These are phyloP conservation scores for Corythornis madagascariensis DNA, from an alignment of 2,113 vertebrate genomes.

Conservation along the genomic window DNA sequence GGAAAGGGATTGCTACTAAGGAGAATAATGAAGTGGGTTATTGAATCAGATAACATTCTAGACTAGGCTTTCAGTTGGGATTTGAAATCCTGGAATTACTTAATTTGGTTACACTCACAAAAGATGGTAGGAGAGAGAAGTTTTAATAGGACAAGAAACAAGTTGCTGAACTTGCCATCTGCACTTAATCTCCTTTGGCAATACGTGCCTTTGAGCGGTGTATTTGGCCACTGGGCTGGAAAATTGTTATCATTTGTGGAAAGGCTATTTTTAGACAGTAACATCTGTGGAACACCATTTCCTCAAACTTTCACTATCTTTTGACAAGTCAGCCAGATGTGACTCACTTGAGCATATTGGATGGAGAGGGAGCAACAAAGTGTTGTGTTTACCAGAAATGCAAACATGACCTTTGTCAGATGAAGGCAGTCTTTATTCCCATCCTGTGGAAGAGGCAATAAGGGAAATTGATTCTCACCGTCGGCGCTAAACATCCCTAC, in stretches of 20 bases:
- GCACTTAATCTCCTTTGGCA: slow-evolving; percentile 3
- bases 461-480: background rate
- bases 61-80: background rate
- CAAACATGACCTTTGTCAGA: slow-evolving; percentile 47
- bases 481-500: background rate
- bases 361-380: slow-evolving; percentile 17
- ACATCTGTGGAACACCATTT: slow-evolving; percentile 68
- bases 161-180: slow-evolving; percentile 34
- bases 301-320: slow-evolving; percentile 58
- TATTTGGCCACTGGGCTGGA: slow-evolving; percentile 67
- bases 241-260: slow-evolving; percentile 61
- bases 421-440: slow-evolving; percentile 32
- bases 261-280: slow-evolving; percentile 60
- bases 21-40: background rate
- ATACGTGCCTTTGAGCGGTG: slow-evolving; percentile 11
- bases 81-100: background rate
- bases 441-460: background rate
- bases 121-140: background rate
- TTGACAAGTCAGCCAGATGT: slow-evolving; percentile 61
- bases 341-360: slow-evolving; percentile 53
- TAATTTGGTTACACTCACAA: background rate
- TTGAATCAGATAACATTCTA: background rate
- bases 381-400: slow-evolving; percentile 16
- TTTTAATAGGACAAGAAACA: slow-evolving; percentile 38
- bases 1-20: background rate